These are phyloP conservation scores for Bombus fervidus DNA, from an alignment of 1,140 invertebrate species.

Conservation along the genomic window DNA sequence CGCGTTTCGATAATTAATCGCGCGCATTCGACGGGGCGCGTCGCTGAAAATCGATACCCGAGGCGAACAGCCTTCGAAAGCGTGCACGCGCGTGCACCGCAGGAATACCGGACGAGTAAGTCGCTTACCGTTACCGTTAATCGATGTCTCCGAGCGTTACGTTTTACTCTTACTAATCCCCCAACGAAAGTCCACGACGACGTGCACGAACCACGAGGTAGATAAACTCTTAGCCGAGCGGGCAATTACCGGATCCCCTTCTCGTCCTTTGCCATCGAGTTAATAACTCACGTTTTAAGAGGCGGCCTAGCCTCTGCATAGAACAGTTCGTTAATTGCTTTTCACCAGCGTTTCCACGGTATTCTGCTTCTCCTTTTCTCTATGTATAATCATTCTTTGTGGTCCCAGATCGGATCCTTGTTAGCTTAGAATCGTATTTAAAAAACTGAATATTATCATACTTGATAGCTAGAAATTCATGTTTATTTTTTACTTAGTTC, in stretches of 20 bases:
- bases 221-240: slow-evolving; percentile 64
- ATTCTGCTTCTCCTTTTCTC: neutral
- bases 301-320: neutral
- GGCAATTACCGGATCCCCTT: slow-evolving; percentile 57
- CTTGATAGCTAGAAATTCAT: no score
- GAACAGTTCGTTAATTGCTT: slow-evolving; percentile 22
- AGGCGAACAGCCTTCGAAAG: slow-evolving; percentile 37
- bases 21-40: slow-evolving; percentile 26
- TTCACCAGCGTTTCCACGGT: neutral
- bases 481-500: no score
- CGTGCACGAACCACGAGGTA: slow-evolving; percentile 58
- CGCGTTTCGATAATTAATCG: slow-evolving; percentile 61
- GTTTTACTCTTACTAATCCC: slow-evolving; percentile 77
- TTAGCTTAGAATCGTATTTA: no score
- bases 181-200: slow-evolving; percentile 73
- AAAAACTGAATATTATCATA: no score
- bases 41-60: slow-evolving; percentile 52
- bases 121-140: slow-evolving; percentile 76
- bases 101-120: slow-evolving; percentile 66
- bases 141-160: slow-evolving; percentile 74
- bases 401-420: neutral
- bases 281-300: slow-evolving; percentile 62
- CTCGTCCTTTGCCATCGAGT: slow-evolving; percentile 55
- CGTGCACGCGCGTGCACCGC: slow-evolving; percentile 15
- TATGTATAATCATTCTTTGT: neutral